These are phyloP conservation scores for Botia almorhae DNA, from an alignment of 2,797 vertebrate genomes.

Conservation along the genomic window DNA sequence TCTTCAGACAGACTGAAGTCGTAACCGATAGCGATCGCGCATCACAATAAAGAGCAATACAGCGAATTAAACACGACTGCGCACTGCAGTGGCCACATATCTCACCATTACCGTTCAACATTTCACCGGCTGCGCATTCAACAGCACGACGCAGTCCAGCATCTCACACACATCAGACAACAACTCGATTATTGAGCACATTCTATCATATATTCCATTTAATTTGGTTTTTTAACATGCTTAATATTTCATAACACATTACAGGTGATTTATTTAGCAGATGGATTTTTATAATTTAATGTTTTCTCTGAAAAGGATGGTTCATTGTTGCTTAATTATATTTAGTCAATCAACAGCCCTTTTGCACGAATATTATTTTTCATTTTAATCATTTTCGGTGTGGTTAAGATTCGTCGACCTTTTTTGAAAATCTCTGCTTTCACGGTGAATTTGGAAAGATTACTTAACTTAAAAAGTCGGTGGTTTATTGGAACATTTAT, in stretches of 20 bases:
- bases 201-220: neutral
- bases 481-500: neutral
- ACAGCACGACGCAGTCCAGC: neutral
- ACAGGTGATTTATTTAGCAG: neutral
- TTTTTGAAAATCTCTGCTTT: neutral
- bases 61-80: constrained; percentile 15
- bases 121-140: neutral
- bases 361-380: no score
- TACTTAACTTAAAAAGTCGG: neutral
- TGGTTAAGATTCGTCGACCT: neutral
- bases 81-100: constrained; percentile 21
- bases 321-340: no score
- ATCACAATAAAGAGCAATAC: constrained; percentile 44
- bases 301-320: no score
- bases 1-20: constrained; percentile 38
- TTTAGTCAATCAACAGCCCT: neutral
- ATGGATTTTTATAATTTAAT: neutral
- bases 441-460: neutral
- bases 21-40: constrained; percentile 48
- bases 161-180: neutral
- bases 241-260: neutral
- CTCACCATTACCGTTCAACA: neutral
- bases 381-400: no score
- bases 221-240: neutral
- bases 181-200: neutral